Conservation (phyloP, 2,113 vertebrate species). For the Ciconia stormi region DNA sequence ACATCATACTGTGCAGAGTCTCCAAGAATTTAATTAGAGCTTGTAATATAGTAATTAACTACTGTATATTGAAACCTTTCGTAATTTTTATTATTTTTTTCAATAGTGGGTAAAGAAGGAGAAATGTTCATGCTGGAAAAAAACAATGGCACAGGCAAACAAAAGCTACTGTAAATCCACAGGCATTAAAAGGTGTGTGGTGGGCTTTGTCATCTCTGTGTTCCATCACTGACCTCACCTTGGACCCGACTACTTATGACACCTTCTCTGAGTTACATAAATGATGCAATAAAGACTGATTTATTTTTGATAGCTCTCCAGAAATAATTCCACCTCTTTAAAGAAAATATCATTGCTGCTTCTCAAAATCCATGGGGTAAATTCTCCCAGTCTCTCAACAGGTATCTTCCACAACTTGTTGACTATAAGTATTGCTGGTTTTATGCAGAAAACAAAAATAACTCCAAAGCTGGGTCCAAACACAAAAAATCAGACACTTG, state of each 20-base stretch:
- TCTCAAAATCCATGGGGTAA: neutral
- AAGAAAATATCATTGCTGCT: neutral
- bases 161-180: neutral
- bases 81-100: neutral
- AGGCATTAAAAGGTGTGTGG: neutral
- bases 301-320: neutral
- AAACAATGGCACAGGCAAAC: neutral
- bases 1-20: slow-evolving; percentile 32
- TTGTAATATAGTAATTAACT: slow-evolving; percentile 39
- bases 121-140: neutral
- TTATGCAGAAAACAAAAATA: neutral
- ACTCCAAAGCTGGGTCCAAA: neutral
- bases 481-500: neutral
- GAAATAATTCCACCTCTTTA: neutral
- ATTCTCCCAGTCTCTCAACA: neutral
- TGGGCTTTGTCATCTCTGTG: neutral
- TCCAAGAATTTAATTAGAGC: slow-evolving; percentile 59
- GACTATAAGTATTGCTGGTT: neutral
- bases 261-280: neutral
- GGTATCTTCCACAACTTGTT: neutral
- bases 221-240: neutral
- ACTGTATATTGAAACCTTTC: slow-evolving; percentile 36
- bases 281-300: neutral
- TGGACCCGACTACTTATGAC: neutral
- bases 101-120: neutral